Base-by-base conservation (phyloP, 2,113 vertebrate genomes). In the Heteronetta atricapilla region DNA sequence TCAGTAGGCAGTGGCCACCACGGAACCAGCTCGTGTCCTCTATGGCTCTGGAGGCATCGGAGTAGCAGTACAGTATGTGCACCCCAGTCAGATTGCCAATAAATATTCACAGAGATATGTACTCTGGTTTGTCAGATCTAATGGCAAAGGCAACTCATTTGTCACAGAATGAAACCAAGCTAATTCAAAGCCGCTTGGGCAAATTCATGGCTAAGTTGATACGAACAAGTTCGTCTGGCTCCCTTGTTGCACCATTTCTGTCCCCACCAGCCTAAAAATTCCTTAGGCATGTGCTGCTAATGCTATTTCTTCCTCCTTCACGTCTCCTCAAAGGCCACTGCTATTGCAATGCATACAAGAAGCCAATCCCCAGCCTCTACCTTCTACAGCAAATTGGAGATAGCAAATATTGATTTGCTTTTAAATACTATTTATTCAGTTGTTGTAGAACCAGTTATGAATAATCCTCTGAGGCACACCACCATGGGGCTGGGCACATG, bases 391-490 rank as follows among this genome's bases (percentile, higher is more conserved):
- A 68, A 86, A 78, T 12, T 82, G 4, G 60, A 95, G 76, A 96
- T 53, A 75, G 73, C 90, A 86, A 92, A 76, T 91, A 91, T 53
- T 90, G 88, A 94, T 93, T 94, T 94, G 79, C 82, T 74, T 82
- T 90, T 85, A 95, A 95, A 94, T 88, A 89, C 34, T 90, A 52
- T 84, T 94, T 93, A 88, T 90, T 88, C 73, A 86, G 56, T 75
- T 94, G 68, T 86, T 89, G 95, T 72, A 83, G 76, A 96, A 96
- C 91, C 59, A 88, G 93, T 88, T 95, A 78, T 21, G 58, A 95
- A 44, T 59, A 93, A 83, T 48, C 14, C 69, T 93, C 56, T 56
- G 48, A 91, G 76, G 67, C 66, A 84, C 83, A 78, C 29, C 62
- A 92, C 36, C 34, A 53, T 0, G 2, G 79, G 88, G 88, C 69